These are phyloP conservation scores for Bombylius discolor DNA, from an alignment of 2,888 invertebrate species.

Conservation along the genomic window DNA sequence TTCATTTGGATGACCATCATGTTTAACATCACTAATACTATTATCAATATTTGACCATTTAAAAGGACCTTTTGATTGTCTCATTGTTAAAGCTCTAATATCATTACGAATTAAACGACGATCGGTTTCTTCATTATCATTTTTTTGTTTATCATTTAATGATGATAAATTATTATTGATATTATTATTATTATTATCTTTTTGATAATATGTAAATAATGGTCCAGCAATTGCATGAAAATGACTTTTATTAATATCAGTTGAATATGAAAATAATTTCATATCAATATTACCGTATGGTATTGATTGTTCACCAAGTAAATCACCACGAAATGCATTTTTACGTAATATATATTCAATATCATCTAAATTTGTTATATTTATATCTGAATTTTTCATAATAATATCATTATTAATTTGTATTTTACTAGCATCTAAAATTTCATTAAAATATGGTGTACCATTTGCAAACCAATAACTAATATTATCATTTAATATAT, in stretches of 20 bases:
- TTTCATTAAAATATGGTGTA: constrained; percentile 30
- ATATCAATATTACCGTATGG: constrained; percentile 36
- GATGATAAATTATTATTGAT: neutral
- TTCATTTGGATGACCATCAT: constrained; percentile 33
- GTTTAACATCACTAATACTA: constrained; percentile 22
- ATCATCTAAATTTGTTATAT: constrained; percentile 27
- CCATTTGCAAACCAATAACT: constrained; percentile 54
- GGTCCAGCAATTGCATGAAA: constrained; percentile 35
- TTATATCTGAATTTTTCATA: neutral
- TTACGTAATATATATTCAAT: constrained; percentile 29
- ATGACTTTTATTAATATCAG: constrained; percentile 27
- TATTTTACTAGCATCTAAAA: constrained; percentile 26
- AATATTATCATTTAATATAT: neutral
- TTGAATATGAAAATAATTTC: constrained; percentile 33
- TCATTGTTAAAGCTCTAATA: constrained; percentile 29
- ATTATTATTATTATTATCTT: neutral
- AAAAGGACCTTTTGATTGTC: constrained; percentile 26
- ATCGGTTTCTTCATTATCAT: constrained; percentile 30
- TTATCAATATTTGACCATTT: constrained; percentile 29
- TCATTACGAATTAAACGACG: constrained; percentile 31
- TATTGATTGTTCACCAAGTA: constrained; percentile 29
- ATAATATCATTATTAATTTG: neutral
- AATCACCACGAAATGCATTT: constrained; percentile 33
- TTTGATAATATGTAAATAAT: constrained; percentile 17
- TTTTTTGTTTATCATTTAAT: constrained; percentile 8